Evolutionary conservation across 2,113 vertebrate genomes (phyloP).

Genomic region (Indicator indicator): DNA sequence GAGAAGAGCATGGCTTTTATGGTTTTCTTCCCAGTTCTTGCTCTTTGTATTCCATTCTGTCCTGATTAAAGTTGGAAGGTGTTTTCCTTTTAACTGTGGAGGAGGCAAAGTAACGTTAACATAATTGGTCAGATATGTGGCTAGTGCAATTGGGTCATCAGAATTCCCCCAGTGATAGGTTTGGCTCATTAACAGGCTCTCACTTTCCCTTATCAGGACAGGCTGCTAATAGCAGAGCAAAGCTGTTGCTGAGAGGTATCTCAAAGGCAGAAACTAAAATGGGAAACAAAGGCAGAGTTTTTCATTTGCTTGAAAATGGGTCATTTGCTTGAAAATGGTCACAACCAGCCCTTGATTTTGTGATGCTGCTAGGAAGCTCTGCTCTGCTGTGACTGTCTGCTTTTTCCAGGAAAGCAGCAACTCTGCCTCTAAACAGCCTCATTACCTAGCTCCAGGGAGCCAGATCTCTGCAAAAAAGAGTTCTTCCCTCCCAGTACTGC

Average conservation of each 20-base stretch:
- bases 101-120: background rate
- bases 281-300: constrained; percentile 30
- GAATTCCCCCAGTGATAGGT: background rate
- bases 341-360: background rate
- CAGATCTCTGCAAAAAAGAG: background rate
- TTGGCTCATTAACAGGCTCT: background rate
- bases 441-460: background rate
- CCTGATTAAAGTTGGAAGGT: background rate
- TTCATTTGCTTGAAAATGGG: constrained; percentile 31
- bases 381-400: background rate
- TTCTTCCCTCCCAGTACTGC: background rate
- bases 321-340: constrained; percentile 31
- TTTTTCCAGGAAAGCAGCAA: background rate
- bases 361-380: background rate
- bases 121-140: background rate
- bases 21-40: background rate
- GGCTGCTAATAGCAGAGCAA: background rate
- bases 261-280: constrained; percentile 23
- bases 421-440: constrained; percentile 13
- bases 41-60: background rate
- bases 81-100: background rate
- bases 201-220: constrained; percentile 14
- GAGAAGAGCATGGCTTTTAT: background rate
- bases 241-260: constrained; percentile 46
- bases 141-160: constrained; percentile 29